Base-by-base conservation (phyloP, 2,888 invertebrate genomes). In the Laothoe populi region DNA sequence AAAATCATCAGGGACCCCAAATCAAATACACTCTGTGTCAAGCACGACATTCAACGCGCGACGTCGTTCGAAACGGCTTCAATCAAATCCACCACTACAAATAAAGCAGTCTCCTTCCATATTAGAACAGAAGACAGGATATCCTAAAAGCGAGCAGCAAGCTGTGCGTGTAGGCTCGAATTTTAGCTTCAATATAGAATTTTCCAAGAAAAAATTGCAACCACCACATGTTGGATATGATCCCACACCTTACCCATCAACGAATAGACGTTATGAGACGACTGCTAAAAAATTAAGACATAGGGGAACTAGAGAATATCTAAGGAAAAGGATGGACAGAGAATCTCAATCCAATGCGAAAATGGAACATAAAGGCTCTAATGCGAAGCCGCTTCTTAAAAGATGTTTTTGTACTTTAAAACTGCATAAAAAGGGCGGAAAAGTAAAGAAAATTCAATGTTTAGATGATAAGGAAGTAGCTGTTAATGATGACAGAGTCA, bases 361-460 rank as follows among this genome's bases (percentile, higher is more conserved):
- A 59, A 67, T 71, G 57, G 64, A 63, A 66, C 63, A 70, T 63
- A 69, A 57, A 63, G 62, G 64, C 13, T 71, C 74, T 4, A 65
- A 49, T 49, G 68, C 65, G 21, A 64, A 65, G 21, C 72, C 71
- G 7, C 68, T 68, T 40, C 53, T 75, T 57, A 74, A 77, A 67
- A 70, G 81, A 65, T 81, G 84, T 73, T 82, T 80, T 60, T 79
- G 75, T 63, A 77, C 81, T 11, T 65, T 73, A 7, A 77, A 77
- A 59, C 69, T 81, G 35, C 72, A 73, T 46, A 75, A 73, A 63
- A 69, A 67, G 10, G 70, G 69, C 11, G 70, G 59, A 44, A 66
- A 67, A 11, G 65, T 67, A 62, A 35, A 53, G 4, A 5, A 4
- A 31, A 35, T 35, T 19, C 19, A 16, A 1, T 11, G 11, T 19